Evolutionary conservation across 37 sponge, comb jelly and placozoan genomes (phyloP).

Genomic region (Diacarnus erythraeanus): DNA sequence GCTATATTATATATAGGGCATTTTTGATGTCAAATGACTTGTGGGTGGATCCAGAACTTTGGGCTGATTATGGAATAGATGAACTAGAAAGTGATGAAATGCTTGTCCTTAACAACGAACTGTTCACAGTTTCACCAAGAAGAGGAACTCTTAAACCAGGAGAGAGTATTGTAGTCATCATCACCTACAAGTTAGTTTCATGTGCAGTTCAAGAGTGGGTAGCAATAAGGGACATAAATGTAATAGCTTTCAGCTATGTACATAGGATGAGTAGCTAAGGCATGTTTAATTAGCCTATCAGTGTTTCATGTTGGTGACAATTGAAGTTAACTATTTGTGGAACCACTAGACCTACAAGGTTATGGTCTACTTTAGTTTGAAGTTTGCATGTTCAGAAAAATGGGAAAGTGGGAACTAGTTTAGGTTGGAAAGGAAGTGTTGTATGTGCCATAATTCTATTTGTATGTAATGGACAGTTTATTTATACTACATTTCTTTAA

Average conservation of each 20-base stretch:
- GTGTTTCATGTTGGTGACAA: neutral
- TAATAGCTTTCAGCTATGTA: neutral
- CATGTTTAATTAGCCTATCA: neutral
- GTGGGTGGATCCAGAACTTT: constrained; percentile 93
- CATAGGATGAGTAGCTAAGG: neutral
- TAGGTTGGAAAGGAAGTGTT: neutral
- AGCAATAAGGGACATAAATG: no score
- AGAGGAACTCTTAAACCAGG: constrained; percentile 77
- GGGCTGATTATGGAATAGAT: constrained; percentile 91
- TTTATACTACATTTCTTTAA: neutral
- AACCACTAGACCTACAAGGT: neutral
- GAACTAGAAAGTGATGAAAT: constrained; percentile 75
- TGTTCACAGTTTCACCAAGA: constrained; percentile 79
- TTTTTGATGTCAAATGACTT: constrained; percentile 94
- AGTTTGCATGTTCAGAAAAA: no score
- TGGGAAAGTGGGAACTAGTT: no score
- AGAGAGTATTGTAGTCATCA: constrained; percentile 46
- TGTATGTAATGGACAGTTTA: neutral
- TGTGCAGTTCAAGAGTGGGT: no score
- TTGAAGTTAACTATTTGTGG: neutral
- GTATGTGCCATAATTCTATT: neutral
- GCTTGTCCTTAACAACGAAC: constrained; percentile 57
- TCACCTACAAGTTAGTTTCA: constrained; percentile 56
- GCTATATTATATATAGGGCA: constrained; percentile 65
- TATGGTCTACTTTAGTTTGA: no score